Evolutionary conservation across 1,140 invertebrate species (phyloP), one percentile per base, ranked within the genome.

Genomic region (Orchestia grillus): DNA sequence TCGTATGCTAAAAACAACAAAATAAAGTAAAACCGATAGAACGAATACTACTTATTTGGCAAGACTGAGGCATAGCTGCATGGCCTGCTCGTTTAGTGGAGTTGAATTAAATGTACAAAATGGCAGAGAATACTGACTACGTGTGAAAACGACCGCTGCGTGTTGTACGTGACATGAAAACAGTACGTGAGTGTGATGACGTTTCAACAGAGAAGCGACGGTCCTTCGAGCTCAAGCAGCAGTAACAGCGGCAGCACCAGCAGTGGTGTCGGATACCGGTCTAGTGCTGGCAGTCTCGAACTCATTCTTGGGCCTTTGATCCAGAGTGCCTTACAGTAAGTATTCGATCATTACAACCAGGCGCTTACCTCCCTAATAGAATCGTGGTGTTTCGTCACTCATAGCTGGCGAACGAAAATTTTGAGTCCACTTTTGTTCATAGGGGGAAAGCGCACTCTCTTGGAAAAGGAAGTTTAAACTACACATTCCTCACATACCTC

Each of bases 291-390:
- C 95, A 97, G 97, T 95, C 96, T 97, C 95, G 97, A 97, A 96
- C 96, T 97, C 88, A 97, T 97, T 96, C 96, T 97, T 90, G 97
- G 97, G 87, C 97, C 97, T 90, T 97, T 97, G 96, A 97, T 97
- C 95, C 97, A 97, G 96, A 97, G 97, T 96, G 97, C 97, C 53
- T 95, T 97, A 44, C 96, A 97, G 97, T 97, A 96, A 97, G 97
- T 97, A 77, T 77, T 36, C 62, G 15, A 1, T 77, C 11, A 77
- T 3, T 15, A 77, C 3, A 77, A 8, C 36, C 15, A 77, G 28
- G 11, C 62, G 62, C n/a, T 36, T 77, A 77, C 62, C 28, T 77
- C 62, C 62, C 62, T 77, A 77, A 28, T 77, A 3, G 62, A 77
- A 77, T 36, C 28, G 28, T 77, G 28, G 62, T 77, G 62, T 77